Evolutionary conservation across 2,888 invertebrate genomes (phyloP), one percentile per base, ranked within the genome.

Genomic region (Spisula solida): DNA sequence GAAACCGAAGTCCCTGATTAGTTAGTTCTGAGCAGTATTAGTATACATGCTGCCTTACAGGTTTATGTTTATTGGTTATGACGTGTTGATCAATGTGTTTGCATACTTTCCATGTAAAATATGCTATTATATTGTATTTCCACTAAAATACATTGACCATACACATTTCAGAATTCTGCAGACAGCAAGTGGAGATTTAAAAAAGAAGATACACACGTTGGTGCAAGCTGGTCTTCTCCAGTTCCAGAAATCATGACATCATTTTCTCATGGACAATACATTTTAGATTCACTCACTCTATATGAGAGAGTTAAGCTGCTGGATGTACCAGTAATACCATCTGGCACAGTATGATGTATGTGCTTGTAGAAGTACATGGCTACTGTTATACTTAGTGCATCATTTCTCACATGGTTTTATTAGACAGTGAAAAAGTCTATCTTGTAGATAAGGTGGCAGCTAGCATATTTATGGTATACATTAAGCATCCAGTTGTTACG

Each of bases 201-300:
- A 90, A 85, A 83, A 86, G 85, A 95, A 95, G 83, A 93, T 95
- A 56, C 89, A 93, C 51, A 94, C 92, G 29, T 90, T 95, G 79
- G 93, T 95, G n/a, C 92, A 93, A 81, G 93, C 88, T 80, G 95
- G 95, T 85, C 81, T 95, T 16, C 89, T 95, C 29, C 93, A 94
- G 82, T 93, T 95, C 82, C 93, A 92, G 81, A 70, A 55, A 55
- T 51, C 31, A 55, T 84, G 78, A 84, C 25, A 8, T 25, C 10
- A 66, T 66, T 66, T 25, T 66, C 25, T 60, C 25, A n/a, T 66
- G 25, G 25, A 60, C 20, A 20, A 66, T 25, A 66, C 25, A 66
- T 25, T 25, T 1, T n/a, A 56, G 56, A 56, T 20, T 56, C n/a
- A n/a, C n/a, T n/a, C 20, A 56, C 8, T 56, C n/a, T 1, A 18